Base-by-base conservation (phyloP, 2,888 invertebrate genomes). In the Lycophotia porphyrea region DNA sequence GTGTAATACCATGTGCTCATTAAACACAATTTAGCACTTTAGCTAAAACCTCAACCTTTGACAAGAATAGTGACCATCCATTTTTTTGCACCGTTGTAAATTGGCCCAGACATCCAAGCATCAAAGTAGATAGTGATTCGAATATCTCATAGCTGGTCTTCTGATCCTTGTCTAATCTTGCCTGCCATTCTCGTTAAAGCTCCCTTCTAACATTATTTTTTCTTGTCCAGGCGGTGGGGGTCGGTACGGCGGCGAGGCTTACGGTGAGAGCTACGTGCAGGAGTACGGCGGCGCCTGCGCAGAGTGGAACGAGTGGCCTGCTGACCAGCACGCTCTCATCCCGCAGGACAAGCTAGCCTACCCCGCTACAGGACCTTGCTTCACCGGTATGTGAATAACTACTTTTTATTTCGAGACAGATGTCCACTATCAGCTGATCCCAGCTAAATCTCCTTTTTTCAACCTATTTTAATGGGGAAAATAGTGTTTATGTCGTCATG, bases 281-380 rank as follows among this genome's bases (percentile, higher is more conserved):
- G 96, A 96, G 89, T 96, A 96, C 91, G 95, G 94, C 81, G 95
- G 95, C 87, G 92, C 93, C n/a, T 95, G 96, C 91, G 92, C 95
- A 7, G 96, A 96, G 82, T 96, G 96, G 95, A 92, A 92, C 88
- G 95, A 96, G 86, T 96, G 96, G 96, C 94, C 94, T 31, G 92
- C 93, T 84, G 96, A 96, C 86, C 96, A 96, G 89, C 96, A 96
- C 90, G 92, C 96, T 78, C 94, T 96, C 79, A 92, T 96, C 74
- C 96, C 96, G 39, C 97, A 95, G 91, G 97, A 93, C 94, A 96
- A 94, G 92, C 96, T 93, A 80, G 91, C 96, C 68, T 96, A 97
- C 89, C 96, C 96, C 60, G 93, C 95, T 42, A 97, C 97, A 18
- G 97, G 97, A 82, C 97, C 97, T 70, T 97, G 97, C 90, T 97